These are phyloP conservation scores for Automeris io DNA, from an alignment of 2,888 invertebrate species.

Conservation along the genomic window DNA sequence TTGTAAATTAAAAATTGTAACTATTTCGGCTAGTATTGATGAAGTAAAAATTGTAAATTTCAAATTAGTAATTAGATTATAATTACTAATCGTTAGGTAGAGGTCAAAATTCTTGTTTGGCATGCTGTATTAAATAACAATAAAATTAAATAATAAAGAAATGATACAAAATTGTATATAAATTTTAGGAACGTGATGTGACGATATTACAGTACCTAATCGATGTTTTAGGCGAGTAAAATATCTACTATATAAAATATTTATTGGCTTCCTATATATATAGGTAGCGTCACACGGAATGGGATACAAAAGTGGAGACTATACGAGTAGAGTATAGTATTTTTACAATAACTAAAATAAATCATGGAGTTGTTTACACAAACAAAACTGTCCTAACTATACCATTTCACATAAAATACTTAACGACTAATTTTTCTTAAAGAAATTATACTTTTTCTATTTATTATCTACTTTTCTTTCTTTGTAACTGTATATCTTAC, in stretches of 20 bases:
- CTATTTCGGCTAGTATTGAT: slow-evolving; percentile 53
- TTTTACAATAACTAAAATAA: too few species aligned
- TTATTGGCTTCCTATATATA: background rate
- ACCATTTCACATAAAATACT: too few species aligned
- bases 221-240: slow-evolving; percentile 51
- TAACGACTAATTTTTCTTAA: too few species aligned
- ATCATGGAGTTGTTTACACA: too few species aligned
- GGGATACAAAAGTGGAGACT: too few species aligned
- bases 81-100: slow-evolving; percentile 48
- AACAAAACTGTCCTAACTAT: too few species aligned
- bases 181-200: slow-evolving; percentile 64
- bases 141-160: slow-evolving; percentile 22
- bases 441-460: too few species aligned
- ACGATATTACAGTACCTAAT: slow-evolving; percentile 59
- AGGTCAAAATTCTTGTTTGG: slow-evolving; percentile 71
- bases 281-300: too few species aligned
- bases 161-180: slow-evolving; percentile 52
- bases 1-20: slow-evolving; percentile 48
- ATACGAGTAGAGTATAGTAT: too few species aligned
- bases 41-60: slow-evolving; percentile 48
- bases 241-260: slow-evolving; percentile 20
- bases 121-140: slow-evolving; percentile 52
- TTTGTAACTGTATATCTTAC: too few species aligned
- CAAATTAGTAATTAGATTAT: slow-evolving; percentile 51
- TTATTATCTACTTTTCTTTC: too few species aligned